These are phyloP conservation scores for Crenuchus spilurus DNA, from an alignment of 2,797 vertebrate genomes.

Conservation along the genomic window DNA sequence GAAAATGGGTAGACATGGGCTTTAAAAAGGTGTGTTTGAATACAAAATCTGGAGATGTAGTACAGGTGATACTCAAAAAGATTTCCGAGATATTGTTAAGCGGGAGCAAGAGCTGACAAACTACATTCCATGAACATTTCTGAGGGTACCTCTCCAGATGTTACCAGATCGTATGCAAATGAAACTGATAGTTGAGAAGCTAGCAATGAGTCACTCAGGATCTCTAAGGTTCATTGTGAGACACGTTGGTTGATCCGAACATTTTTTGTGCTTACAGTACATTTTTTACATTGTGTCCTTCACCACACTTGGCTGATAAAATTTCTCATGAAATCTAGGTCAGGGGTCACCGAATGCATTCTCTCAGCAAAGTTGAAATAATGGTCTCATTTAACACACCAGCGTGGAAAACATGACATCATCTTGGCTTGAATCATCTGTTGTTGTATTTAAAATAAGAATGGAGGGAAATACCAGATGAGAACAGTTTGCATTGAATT, in stretches of 20 bases:
- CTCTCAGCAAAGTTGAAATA: neutral
- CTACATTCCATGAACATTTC: constrained; percentile 40
- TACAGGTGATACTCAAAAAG: neutral
- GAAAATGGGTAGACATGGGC: too few species aligned
- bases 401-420: neutral
- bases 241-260: neutral
- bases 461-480: neutral
- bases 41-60: neutral
- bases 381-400: constrained; percentile 6
- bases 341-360: neutral
- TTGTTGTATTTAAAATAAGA: neutral
- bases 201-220: neutral
- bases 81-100: neutral
- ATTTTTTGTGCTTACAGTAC: neutral
- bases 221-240: neutral
- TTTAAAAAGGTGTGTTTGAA: too few species aligned
- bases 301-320: neutral
- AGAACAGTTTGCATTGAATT: constrained; percentile 9
- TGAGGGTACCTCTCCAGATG: neutral
- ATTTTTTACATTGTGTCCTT: neutral
- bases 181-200: neutral
- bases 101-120: constrained; percentile 8
- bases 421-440: neutral
- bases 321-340: neutral
- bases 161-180: neutral